Evolutionary conservation across 2,797 vertebrate genomes (phyloP).

Genomic region (Crax fasciolata): DNA sequence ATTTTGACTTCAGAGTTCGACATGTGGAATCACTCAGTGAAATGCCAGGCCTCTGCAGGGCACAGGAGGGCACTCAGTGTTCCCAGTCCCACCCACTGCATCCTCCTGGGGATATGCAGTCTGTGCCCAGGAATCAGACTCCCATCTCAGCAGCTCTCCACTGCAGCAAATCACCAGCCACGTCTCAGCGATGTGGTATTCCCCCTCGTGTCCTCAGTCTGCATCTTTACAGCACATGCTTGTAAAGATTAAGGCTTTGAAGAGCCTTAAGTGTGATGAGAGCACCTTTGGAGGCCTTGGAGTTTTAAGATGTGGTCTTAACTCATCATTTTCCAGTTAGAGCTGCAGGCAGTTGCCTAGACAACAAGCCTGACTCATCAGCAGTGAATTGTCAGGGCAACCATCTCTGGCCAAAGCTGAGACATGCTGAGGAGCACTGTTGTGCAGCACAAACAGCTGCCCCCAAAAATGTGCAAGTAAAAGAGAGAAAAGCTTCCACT

Average conservation of each 20-base stretch:
- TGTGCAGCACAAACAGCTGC: not conserved
- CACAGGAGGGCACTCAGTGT: not conserved
- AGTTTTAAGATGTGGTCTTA: not conserved
- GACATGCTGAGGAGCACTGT: not conserved
- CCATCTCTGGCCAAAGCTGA: not conserved
- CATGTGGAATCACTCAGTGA: not conserved
- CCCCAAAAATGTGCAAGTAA: not conserved
- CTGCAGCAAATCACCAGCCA: not conserved
- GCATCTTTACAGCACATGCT: not conserved
- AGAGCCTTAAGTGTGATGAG: not conserved
- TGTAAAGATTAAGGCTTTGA: not conserved
- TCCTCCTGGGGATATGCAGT: rapidly evolving
- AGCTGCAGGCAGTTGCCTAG: conserved; percentile 58
- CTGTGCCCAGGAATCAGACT: rapidly evolving
- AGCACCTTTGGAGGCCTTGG: not conserved
- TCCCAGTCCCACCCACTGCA: not conserved
- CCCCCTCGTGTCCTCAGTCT: not conserved
- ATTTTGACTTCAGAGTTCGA: not conserved
- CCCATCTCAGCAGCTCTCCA: not conserved
- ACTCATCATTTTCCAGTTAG: not conserved
- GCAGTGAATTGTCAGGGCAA: conserved; percentile 46
- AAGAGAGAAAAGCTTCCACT: not conserved
- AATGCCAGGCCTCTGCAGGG: not conserved
- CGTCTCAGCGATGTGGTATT: not conserved
- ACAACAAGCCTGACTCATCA: conserved; percentile 59